Evolutionary conservation across 2,888 invertebrate species (phyloP).

Genomic region (Candidula unifasciata): DNA sequence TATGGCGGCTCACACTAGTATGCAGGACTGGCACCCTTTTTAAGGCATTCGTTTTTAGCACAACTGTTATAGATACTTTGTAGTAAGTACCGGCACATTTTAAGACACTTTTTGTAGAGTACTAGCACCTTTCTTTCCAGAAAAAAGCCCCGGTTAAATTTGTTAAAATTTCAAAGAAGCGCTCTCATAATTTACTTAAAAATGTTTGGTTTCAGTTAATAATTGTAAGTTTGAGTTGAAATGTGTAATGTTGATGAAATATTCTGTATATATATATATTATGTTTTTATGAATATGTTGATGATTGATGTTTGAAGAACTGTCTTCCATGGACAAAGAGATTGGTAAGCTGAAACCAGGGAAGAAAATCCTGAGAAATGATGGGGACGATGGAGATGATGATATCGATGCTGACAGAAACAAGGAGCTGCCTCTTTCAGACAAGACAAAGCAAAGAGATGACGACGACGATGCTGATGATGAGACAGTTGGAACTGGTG

Average conservation of each 20-base stretch:
- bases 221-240: background rate
- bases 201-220: no score
- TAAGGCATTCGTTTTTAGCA: no score
- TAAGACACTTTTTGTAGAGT: no score
- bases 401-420: slow-evolving; percentile 12
- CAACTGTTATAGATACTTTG: no score
- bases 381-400: background rate
- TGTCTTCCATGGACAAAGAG: slow-evolving; percentile 40
- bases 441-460: background rate
- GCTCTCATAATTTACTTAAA: no score
- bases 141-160: no score
- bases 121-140: no score
- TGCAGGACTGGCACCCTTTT: no score
- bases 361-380: slow-evolving; percentile 2
- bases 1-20: no score
- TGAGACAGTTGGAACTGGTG: background rate
- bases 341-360: slow-evolving; percentile 42
- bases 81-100: no score
- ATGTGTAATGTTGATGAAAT: background rate
- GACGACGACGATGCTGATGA: no score
- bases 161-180: no score
- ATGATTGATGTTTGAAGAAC: slow-evolving; percentile 1
- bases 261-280: background rate
- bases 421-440: background rate
- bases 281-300: background rate